Percentiles rank a stretch among this genome's conserved stretches.
These are phyloP conservation scores for Ormyrus labotus DNA, from an alignment of 2,888 invertebrate genomes.

Conservation along the genomic window DNA sequence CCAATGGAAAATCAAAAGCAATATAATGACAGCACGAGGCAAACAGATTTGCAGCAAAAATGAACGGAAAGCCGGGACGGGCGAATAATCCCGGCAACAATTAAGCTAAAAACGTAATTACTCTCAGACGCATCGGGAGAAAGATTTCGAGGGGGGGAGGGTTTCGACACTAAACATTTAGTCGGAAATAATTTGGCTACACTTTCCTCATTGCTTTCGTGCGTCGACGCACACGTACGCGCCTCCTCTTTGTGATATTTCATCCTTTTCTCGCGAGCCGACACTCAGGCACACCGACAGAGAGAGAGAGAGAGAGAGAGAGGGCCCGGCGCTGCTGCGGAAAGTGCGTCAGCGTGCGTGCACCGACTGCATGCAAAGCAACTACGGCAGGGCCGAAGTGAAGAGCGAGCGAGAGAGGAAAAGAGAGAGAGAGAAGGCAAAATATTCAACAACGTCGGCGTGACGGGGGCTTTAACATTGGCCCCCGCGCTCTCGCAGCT, in stretches of 20 bases:
- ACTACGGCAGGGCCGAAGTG: constrained; percentile 34
- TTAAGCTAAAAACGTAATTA: too few relatives aligned
- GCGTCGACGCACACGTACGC: not conserved
- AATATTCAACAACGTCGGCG: constrained; percentile 51
- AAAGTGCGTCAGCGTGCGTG: constrained; percentile 51
- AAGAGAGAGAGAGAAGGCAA: constrained; percentile 27
- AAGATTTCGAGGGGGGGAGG: not conserved
- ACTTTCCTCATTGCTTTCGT: constrained; percentile 7
- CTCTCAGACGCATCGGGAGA: too few relatives aligned
- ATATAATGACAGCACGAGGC: too few relatives aligned
- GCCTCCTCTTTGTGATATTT: constrained; percentile 50
- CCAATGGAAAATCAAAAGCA: too few relatives aligned
- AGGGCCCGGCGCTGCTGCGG: constrained; percentile 3
- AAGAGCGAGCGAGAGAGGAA: constrained; percentile 29
- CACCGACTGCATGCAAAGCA: constrained; percentile 47
- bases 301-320: constrained; percentile 17
- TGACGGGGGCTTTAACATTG: constrained; percentile 58
- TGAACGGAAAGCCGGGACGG: too few relatives aligned
- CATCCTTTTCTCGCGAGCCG: constrained; percentile 48
- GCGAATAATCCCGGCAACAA: too few relatives aligned
- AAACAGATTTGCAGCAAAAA: too few relatives aligned
- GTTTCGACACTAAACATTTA: constrained; percentile 52
- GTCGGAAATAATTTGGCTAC: constrained; percentile 47
- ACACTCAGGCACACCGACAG: constrained; percentile 7
- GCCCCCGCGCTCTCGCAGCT: not conserved